A percentile compares a stretch with the other conserved stretches of the same genome.
Conservation (phyloP, 2,888 invertebrate genomes). For the Pristionchus fissidentatus region DNA sequence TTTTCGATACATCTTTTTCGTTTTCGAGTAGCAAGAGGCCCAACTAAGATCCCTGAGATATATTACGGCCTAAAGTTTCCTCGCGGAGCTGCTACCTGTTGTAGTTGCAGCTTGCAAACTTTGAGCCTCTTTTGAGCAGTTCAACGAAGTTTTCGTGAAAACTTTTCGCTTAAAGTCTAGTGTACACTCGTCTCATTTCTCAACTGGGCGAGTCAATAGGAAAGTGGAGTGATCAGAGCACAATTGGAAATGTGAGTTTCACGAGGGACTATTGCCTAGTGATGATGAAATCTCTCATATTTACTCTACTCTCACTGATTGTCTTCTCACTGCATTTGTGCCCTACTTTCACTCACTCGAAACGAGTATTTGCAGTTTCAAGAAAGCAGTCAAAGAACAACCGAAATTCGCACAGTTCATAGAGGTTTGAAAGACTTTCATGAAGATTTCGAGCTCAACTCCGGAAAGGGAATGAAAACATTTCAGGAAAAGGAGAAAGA, state of each 20-base stretch:
- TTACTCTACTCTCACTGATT: neutral
- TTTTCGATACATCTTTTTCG: no score
- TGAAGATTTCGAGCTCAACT: no score
- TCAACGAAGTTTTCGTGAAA: neutral
- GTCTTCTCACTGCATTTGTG: neutral
- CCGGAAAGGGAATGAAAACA: no score
- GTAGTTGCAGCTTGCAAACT: no score
- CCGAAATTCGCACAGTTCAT: conserved; percentile 15
- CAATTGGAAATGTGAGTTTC: conserved; percentile 34
- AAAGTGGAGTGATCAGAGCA: conserved; percentile 36
- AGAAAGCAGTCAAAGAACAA: conserved; percentile 6
- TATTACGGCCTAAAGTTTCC: no score
- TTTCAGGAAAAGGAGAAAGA: conserved; percentile 34
- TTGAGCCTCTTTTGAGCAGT: no score
- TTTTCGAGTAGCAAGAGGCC: no score
- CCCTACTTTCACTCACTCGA: conserved; percentile 45
- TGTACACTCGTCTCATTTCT: conserved; percentile 3
- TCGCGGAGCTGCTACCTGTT: no score
- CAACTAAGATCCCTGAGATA: no score
- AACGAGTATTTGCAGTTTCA: neutral
- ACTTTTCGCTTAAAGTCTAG: neutral
- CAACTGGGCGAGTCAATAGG: conserved; percentile 27
- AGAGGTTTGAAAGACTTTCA: conserved; percentile 14
- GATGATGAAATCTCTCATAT: neutral
- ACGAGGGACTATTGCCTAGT: neutral